Percentiles rank a stretch among this genome's conserved stretches.
Evolutionary conservation across 2,113 vertebrate species (phyloP).

Genomic region (Hipposideros armiger): DNA sequence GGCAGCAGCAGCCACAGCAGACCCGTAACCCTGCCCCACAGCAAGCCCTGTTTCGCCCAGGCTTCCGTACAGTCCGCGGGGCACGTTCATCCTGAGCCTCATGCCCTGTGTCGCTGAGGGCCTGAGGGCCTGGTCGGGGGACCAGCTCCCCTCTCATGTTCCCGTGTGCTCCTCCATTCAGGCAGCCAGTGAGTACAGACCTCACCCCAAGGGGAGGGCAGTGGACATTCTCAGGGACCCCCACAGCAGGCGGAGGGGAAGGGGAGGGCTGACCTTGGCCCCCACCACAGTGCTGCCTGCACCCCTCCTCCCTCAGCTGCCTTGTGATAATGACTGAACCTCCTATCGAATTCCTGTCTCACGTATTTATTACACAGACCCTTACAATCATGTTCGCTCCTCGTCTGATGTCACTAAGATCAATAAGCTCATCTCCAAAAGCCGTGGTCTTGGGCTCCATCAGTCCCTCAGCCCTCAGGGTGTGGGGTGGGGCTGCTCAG

Average conservation of each 20-base stretch:
- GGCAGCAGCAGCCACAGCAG: not conserved
- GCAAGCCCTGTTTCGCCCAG: not conserved
- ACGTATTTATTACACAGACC: constrained; percentile 53
- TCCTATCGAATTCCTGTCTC: constrained; percentile 7
- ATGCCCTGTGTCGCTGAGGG: not conserved
- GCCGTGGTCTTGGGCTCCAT: not conserved
- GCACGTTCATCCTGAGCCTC: not conserved
- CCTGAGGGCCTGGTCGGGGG: too few species aligned
- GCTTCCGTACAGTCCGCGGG: not conserved
- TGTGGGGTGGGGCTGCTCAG: too few species aligned
- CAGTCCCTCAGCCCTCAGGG: not conserved
- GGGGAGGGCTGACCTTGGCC: not conserved
- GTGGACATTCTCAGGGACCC: not conserved
- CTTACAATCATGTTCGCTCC: not conserved
- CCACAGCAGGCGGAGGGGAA: not conserved
- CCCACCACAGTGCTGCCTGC: not conserved
- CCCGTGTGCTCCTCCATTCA: not conserved
- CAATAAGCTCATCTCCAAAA: constrained; percentile 63
- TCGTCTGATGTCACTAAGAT: not conserved
- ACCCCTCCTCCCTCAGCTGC: not conserved
- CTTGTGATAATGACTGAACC: not conserved
- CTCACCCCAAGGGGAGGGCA: not conserved
- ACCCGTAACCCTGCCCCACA: not conserved
- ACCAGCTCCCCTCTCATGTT: not conserved
- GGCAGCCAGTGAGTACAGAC: accelerated